A percentile compares a stretch with the other conserved stretches of the same genome.
Evolutionary conservation across 2,797 vertebrate species (phyloP).

Genomic region (Lycodopsis pacificus): DNA sequence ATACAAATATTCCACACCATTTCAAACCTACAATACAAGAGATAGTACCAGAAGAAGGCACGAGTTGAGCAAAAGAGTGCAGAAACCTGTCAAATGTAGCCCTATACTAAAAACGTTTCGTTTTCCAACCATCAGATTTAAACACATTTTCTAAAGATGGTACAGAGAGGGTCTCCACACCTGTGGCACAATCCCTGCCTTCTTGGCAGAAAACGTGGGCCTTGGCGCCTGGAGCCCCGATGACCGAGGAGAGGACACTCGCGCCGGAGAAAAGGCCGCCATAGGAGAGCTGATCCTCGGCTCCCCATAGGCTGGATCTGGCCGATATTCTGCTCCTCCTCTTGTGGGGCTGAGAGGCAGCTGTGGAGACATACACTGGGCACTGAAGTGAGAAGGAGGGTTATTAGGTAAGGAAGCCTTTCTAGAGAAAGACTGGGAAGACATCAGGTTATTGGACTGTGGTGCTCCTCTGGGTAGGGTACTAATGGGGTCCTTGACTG

Average conservation of each 20-base stretch:
- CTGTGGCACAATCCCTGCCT: slow-evolving; percentile 93
- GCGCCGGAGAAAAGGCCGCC: slow-evolving; percentile 80
- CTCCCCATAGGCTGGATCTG: slow-evolving; percentile 62
- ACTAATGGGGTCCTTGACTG: slow-evolving; percentile 87
- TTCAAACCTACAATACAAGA: slow-evolving; percentile 14
- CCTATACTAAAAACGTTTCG: slow-evolving; percentile 5
- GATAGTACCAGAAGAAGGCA: slow-evolving; percentile 32
- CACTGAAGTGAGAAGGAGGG: slow-evolving; percentile 79
- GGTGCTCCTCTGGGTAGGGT: slow-evolving; percentile 86
- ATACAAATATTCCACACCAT: slow-evolving; percentile 17
- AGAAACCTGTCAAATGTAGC: slow-evolving; percentile 13
- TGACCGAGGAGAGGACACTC: slow-evolving; percentile 85
- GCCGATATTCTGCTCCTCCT: slow-evolving; percentile 56
- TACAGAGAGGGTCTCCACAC: slow-evolving; percentile 97
- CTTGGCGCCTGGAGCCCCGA: slow-evolving; percentile 88
- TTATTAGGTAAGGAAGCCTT: slow-evolving; percentile 85
- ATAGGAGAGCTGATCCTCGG: slow-evolving; percentile 82
- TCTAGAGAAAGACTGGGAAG: slow-evolving; percentile 74
- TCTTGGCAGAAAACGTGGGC: slow-evolving; percentile 94
- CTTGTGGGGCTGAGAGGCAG: slow-evolving; percentile 68
- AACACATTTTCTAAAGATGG: slow-evolving; percentile 74
- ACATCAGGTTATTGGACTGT: slow-evolving; percentile 83
- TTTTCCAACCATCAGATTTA: slow-evolving; percentile 18
- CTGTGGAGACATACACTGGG: slow-evolving; percentile 79
- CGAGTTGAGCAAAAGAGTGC: slow-evolving; percentile 27